Evolutionary conservation across 2,888 invertebrate genomes (phyloP), one percentile per base, ranked within the genome.

Genomic region (Choreutis nemorana): DNA sequence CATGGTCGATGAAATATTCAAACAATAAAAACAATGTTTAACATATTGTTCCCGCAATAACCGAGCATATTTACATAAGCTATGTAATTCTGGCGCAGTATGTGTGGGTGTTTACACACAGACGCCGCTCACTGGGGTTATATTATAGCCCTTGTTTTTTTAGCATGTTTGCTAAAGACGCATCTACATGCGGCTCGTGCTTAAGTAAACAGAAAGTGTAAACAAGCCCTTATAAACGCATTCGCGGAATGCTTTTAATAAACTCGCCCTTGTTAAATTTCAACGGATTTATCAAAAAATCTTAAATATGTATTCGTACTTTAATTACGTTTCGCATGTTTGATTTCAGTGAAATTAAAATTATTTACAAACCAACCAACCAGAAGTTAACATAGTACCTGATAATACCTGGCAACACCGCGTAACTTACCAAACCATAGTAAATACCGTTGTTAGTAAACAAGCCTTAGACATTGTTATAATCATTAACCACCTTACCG

Each of bases 81-180:
- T 52, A 55, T 23, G 13, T 11, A 26, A n/a, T n/a, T n/a, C n/a
- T n/a, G n/a, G n/a, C 56, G 45, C 57, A 42, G 40, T 44, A 42
- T 48, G 42, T 41, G 36, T 43, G 43, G 42, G 41, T 52, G 41
- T 54, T 47, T 48, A 45, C 40, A 44, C 34, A 26, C 14, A 14
- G 13, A 15, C 8, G 44, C 28, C 34, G 40, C 40, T 31, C 42
- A 40, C 42, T 40, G 45, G 51, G 51, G 48, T 45, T 55, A 57
- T 62, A 54, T 60, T 61, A 58, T 44, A 43, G 50, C 77, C 78
- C 73, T 66, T 77, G 73, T 77, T 78, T 78, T 77, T 78, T 75
- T 66, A 75, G 60, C 57, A 38, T 78, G 71, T 75, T 77, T 75
- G 62, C 65, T 51, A 50, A 71, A 77, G 75, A 66, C 70, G 75